Evolutionary conservation across 1,140 invertebrate species (phyloP).

Genomic region (Drosophila dunni): DNA sequence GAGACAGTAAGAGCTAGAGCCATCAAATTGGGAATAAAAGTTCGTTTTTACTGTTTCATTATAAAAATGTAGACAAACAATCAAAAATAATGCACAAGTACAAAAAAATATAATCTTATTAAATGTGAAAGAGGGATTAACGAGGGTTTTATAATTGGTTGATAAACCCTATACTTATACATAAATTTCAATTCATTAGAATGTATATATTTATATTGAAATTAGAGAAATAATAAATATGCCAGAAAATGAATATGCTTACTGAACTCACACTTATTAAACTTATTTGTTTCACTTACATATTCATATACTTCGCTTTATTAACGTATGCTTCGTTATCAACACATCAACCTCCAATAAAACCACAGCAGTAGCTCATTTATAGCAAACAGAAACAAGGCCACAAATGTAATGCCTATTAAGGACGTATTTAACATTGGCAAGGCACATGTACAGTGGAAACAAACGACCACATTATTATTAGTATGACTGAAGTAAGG

Average conservation of each 20-base stretch:
- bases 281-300: background rate
- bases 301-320: constrained; percentile 4
- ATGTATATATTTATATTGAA: too few species aligned
- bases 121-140: too few species aligned
- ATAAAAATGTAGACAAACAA: too few species aligned
- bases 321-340: background rate
- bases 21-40: too few species aligned
- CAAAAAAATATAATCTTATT: too few species aligned
- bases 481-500: constrained; percentile 46
- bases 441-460: constrained; percentile 63
- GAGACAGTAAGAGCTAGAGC: too few species aligned
- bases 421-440: constrained; percentile 65
- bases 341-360: background rate
- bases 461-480: constrained; percentile 78
- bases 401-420: constrained; percentile 70
- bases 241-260: background rate
- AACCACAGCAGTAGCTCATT: background rate
- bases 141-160: too few species aligned
- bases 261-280: background rate
- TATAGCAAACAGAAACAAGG: constrained; percentile 50
- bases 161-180: too few species aligned
- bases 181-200: too few species aligned
- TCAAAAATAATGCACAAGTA: too few species aligned
- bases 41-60: too few species aligned
- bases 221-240: too few species aligned